Conservation (phyloP, 1,140 invertebrate species). For the Drosophila navojoa region DNA sequence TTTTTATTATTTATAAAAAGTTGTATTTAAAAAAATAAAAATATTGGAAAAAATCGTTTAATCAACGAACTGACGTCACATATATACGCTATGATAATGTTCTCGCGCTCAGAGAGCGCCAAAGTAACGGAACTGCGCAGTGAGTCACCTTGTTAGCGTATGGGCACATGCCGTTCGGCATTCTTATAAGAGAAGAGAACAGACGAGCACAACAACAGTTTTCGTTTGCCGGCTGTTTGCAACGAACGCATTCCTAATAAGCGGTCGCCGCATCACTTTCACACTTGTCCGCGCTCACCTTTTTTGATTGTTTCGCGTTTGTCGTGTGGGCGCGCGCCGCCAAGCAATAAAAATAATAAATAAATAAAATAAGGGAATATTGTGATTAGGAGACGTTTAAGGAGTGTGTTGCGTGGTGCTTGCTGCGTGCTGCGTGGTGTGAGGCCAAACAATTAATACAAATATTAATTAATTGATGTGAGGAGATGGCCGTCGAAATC, state of each 20-base stretch:
- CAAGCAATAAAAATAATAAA: slow-evolving; percentile 19
- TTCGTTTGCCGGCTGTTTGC: slow-evolving; percentile 52
- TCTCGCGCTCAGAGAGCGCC: slow-evolving; percentile 7
- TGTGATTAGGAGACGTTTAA: slow-evolving; percentile 11
- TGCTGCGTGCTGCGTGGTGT: background rate
- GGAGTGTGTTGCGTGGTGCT: slow-evolving; percentile 1
- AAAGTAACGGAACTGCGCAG: background rate
- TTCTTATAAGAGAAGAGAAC: slow-evolving; percentile 51
- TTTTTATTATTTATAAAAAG: background rate
- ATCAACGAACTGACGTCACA: slow-evolving; percentile 22
- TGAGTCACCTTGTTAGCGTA: slow-evolving; percentile 7
- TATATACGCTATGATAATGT: background rate
- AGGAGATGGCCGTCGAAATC: slow-evolving; percentile 40
- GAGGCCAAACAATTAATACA: background rate
- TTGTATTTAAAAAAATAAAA: no score
- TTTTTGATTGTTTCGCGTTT: slow-evolving; percentile 20
- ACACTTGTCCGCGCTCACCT: slow-evolving; percentile 27
- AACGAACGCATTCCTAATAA: slow-evolving; percentile 34
- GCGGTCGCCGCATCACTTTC: slow-evolving; percentile 22
- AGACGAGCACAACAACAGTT: slow-evolving; percentile 44
- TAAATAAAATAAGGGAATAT: slow-evolving; percentile 16
- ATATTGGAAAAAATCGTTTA: no score
- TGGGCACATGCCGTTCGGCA: slow-evolving; percentile 15
- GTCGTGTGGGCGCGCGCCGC: slow-evolving; percentile 24
- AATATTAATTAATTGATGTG: slow-evolving; percentile 12